Evolutionary conservation across 2,888 invertebrate species (phyloP).

Genomic region (Pseudococcus viburni): DNA sequence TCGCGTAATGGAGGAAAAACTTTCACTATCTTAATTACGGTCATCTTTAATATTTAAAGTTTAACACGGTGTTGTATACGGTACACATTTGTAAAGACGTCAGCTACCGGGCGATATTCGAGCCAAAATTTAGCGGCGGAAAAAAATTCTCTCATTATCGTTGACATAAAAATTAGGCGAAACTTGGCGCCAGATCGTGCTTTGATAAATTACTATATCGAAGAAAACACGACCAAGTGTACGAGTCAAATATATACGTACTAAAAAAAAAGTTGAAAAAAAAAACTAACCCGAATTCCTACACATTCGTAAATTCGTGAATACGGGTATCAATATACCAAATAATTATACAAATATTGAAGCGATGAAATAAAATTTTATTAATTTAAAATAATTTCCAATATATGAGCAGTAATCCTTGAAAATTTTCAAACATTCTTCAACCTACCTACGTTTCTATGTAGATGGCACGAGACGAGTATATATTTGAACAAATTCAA

Average conservation of each 20-base stretch:
- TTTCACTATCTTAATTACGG: conserved; percentile 47
- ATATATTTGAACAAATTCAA: conserved; percentile 29
- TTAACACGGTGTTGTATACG: conserved; percentile 36
- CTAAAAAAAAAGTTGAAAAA: background rate
- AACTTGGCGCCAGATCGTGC: conserved; percentile 43
- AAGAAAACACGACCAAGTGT: conserved; percentile 23
- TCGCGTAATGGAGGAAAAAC: conserved; percentile 38
- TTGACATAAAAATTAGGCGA: conserved; percentile 47
- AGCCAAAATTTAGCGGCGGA: conserved; percentile 20
- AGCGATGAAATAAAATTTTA: background rate
- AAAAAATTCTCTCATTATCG: conserved; percentile 46
- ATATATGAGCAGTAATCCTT: background rate
- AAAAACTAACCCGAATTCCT: background rate
- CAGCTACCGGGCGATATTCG: conserved; percentile 28
- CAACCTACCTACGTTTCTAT: background rate
- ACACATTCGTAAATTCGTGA: background rate
- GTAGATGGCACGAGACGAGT: background rate
- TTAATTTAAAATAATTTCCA: background rate
- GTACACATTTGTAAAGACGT: conserved; percentile 37
- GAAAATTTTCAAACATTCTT: background rate
- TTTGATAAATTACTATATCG: conserved; percentile 35
- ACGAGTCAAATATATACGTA: background rate
- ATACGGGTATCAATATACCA: background rate
- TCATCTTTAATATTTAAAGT: conserved; percentile 45
- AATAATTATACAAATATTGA: background rate